Evolutionary conservation across 2,888 invertebrate genomes (phyloP).

Genomic region (Ceriagrion tenellum): DNA sequence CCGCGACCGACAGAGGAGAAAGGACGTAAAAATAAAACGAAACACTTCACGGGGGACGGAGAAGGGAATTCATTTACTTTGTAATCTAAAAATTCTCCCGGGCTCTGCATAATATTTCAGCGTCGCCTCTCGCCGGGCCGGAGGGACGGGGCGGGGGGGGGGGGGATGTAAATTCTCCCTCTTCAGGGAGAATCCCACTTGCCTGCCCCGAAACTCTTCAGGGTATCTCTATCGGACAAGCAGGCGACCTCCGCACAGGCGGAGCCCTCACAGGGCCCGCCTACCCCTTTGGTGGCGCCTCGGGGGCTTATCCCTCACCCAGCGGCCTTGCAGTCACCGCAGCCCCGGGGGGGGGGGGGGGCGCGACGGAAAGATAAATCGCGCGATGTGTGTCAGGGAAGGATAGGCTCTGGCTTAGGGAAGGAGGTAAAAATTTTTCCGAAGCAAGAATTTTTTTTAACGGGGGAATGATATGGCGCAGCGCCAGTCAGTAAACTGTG

Average conservation of each 20-base stretch:
- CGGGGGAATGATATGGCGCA: too few species aligned
- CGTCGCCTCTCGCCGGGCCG: neutral
- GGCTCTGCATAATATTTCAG: constrained; percentile 14
- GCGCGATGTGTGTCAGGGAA: neutral
- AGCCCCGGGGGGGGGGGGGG: neutral
- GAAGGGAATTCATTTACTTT: constrained; percentile 8
- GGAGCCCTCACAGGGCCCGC: neutral
- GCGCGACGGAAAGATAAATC: neutral
- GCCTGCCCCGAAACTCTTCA: neutral
- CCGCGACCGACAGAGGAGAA: neutral
- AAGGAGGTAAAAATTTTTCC: too few species aligned
- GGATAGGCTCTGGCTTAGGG: too few species aligned
- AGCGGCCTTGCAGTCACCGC: neutral
- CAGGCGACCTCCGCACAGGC: neutral
- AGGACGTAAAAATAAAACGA: neutral
- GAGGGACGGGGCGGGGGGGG: neutral
- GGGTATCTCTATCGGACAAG: neutral
- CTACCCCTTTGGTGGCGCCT: neutral
- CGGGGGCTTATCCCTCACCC: constrained; percentile 21
- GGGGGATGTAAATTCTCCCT: neutral
- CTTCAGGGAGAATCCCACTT: neutral
- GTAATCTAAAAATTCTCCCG: constrained; percentile 32
- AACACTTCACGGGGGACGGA: neutral
- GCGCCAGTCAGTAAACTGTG: too few species aligned
- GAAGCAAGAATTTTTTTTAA: too few species aligned